These are phyloP conservation scores for Semnornis frantzii DNA, from an alignment of 2,113 vertebrate species.

Conservation along the genomic window DNA sequence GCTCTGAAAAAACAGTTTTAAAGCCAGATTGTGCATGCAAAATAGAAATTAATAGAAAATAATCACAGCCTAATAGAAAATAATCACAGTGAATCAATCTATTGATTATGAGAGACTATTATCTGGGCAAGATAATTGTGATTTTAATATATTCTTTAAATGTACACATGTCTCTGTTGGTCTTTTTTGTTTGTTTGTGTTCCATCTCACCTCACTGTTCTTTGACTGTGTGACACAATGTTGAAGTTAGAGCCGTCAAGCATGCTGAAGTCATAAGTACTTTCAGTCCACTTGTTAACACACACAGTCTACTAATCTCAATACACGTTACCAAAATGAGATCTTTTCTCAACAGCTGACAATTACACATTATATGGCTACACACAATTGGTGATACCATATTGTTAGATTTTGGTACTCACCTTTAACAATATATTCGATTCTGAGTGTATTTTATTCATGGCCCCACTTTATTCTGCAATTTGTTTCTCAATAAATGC, in stretches of 20 bases:
- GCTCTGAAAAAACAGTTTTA: constrained; percentile 11
- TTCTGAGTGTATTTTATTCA: constrained; percentile 64
- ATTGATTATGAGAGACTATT: background rate
- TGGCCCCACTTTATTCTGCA: constrained; percentile 68
- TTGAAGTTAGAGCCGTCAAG: constrained; percentile 75
- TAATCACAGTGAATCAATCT: background rate
- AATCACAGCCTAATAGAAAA: background rate
- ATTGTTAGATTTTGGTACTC: constrained; percentile 72
- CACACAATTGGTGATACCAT: constrained; percentile 62
- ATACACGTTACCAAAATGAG: constrained; percentile 80
- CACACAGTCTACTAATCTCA: constrained; percentile 72
- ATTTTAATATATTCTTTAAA: constrained; percentile 43
- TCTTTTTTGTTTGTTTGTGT: background rate
- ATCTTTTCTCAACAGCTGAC: constrained; percentile 79
- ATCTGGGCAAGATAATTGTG: background rate
- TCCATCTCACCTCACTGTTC: constrained; percentile 54
- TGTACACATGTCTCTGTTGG: background rate
- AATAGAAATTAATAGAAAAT: constrained; percentile 8
- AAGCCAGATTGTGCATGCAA: background rate
- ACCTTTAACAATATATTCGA: constrained; percentile 77
- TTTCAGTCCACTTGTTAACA: constrained; percentile 71
- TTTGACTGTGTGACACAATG: constrained; percentile 52
- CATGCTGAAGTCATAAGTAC: constrained; percentile 71
- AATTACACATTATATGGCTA: constrained; percentile 75
- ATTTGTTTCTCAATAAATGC: constrained; percentile 75